Evolutionary conservation across 2,888 invertebrate genomes (phyloP).

Genomic region (Hipparchia sbordonii): DNA sequence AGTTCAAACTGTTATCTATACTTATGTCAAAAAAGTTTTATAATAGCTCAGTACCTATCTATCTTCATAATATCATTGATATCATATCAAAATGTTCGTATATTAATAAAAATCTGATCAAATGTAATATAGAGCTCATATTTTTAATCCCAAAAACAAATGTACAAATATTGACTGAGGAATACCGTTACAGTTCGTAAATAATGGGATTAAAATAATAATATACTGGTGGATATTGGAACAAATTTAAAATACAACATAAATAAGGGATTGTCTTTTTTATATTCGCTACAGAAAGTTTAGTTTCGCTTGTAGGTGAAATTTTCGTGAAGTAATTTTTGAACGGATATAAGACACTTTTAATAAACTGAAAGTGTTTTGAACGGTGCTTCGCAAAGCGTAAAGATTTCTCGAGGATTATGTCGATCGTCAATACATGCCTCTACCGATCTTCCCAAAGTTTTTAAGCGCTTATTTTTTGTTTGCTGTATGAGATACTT

Average conservation of each 20-base stretch:
- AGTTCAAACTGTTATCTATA: no score
- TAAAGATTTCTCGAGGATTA: conserved; percentile 77
- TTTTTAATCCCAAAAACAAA: conserved; percentile 41
- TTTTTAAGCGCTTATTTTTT: conserved; percentile 35
- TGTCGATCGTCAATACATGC: conserved; percentile 60
- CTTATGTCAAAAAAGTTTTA: no score
- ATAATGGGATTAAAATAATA: conserved; percentile 37
- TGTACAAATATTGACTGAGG: conserved; percentile 63
- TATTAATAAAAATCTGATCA: neutral
- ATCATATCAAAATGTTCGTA: no score
- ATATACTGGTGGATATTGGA: conserved; percentile 27
- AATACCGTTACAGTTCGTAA: conserved; percentile 45
- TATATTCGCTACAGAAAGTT: conserved; percentile 13
- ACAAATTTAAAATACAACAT: conserved; percentile 18
- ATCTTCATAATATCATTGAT: no score
- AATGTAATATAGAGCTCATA: neutral
- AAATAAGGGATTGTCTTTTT: conserved; percentile 6
- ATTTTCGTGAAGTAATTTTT: conserved; percentile 31
- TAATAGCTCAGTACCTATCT: no score
- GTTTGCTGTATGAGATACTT: neutral
- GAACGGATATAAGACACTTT: conserved; percentile 55
- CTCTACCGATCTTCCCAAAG: conserved; percentile 58
- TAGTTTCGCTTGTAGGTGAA: conserved; percentile 9
- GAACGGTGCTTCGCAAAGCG: conserved; percentile 72
- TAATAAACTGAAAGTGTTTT: conserved; percentile 81